These are phyloP conservation scores for Scaptomyza hsui DNA, from an alignment of 1,140 invertebrate genomes.

Conservation along the genomic window DNA sequence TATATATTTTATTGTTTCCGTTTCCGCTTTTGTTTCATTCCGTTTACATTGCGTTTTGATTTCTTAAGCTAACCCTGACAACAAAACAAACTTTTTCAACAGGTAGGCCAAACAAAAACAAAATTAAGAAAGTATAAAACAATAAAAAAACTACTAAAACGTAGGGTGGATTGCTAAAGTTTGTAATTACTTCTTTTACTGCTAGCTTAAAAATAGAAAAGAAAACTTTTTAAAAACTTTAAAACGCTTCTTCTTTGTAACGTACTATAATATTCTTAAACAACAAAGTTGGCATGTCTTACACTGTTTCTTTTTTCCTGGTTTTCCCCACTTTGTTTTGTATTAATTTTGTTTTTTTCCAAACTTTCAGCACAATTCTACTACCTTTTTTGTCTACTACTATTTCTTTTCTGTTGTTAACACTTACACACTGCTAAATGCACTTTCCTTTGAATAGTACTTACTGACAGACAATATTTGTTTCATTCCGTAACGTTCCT, in stretches of 20 bases:
- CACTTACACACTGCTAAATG: slow-evolving; percentile 23
- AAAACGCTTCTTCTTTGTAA: slow-evolving; percentile 8
- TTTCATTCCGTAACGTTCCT: slow-evolving; percentile 12
- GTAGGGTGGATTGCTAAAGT: slow-evolving; percentile 36
- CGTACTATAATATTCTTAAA: slow-evolving; percentile 6
- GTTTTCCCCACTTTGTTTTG: neutral
- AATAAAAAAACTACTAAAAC: slow-evolving; percentile 10
- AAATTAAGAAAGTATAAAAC: neutral
- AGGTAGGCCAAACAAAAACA: slow-evolving; percentile 30
- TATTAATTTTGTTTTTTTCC: neutral
- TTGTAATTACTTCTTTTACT: slow-evolving; percentile 9
- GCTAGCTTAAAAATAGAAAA: too few relatives aligned
- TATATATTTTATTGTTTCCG: slow-evolving; percentile 29
- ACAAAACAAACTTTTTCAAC: slow-evolving; percentile 30
- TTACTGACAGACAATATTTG: neutral
- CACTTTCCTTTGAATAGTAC: slow-evolving; percentile 15
- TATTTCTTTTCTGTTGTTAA: slow-evolving; percentile 8
- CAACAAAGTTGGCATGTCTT: slow-evolving; percentile 33
- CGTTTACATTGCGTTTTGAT: slow-evolving; percentile 41
- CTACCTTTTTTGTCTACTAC: slow-evolving; percentile 1
- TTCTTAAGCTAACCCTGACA: slow-evolving; percentile 49
- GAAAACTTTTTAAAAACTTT: neutral
- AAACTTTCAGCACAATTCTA: slow-evolving; percentile 2
- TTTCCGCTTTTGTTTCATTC: slow-evolving; percentile 49
- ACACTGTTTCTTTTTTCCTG: slow-evolving; percentile 3